These are phyloP conservation scores for Megalonaias nervosa DNA, from an alignment of 1,140 invertebrate species.

Conservation along the genomic window DNA sequence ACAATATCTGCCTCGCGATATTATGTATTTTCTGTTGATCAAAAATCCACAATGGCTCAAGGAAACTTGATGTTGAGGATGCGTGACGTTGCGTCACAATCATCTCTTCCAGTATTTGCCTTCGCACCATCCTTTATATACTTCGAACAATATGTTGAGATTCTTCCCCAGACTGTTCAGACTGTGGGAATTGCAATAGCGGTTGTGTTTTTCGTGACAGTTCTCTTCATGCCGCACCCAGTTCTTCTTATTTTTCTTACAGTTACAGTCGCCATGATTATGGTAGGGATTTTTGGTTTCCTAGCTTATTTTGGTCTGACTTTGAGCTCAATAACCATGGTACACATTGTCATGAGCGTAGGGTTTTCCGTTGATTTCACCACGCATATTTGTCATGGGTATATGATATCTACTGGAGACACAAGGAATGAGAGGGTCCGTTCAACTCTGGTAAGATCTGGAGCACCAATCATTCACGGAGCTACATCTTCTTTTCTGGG, in stretches of 20 bases:
- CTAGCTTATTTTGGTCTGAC: constrained; percentile 97
- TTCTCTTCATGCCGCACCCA: constrained; percentile 96
- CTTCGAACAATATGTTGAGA: constrained; percentile 87
- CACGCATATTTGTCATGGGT: constrained; percentile 97
- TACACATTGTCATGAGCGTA: constrained; percentile 99
- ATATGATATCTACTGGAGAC: constrained; percentile 83
- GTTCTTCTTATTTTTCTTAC: constrained; percentile 95
- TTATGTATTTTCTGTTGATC: constrained; percentile 43
- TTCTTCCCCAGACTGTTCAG: constrained; percentile 92
- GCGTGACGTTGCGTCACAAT: constrained; percentile 49
- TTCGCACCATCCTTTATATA: constrained; percentile 59
- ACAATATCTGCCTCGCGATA: constrained; percentile 80
- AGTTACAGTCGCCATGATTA: constrained; percentile 96
- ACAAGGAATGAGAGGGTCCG: constrained; percentile 80
- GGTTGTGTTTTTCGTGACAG: constrained; percentile 97
- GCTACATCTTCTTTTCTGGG: constrained; percentile 94
- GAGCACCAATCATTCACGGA: constrained; percentile 96
- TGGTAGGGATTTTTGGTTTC: constrained; percentile 95
- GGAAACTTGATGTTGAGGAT: constrained; percentile 55
- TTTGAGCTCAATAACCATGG: constrained; percentile 98
- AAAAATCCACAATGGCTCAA: constrained; percentile 46
- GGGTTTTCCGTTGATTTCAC: constrained; percentile 98
- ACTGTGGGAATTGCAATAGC: constrained; percentile 92
- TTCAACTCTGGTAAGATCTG: constrained; percentile 90
- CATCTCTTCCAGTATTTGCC: constrained; percentile 45